Evolutionary conservation across 2,113 vertebrate genomes (phyloP), one percentile per base, ranked within the genome.

Genomic region (Tachysurus vachellii): DNA sequence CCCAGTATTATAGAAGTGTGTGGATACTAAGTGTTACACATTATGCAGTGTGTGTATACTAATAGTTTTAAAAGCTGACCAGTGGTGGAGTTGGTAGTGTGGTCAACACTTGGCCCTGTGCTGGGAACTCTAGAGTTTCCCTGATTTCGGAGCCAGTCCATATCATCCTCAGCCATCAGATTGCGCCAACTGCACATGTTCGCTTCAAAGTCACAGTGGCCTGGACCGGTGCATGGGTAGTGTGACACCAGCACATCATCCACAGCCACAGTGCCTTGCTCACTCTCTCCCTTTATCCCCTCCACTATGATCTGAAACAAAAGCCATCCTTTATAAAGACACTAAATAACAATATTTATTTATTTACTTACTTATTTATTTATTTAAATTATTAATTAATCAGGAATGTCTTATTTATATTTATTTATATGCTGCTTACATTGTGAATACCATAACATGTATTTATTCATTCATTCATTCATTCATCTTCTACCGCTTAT

Each of bases 171-270:
- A 56, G 56, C 88, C 4, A 89, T 90, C 26, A 94, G 21, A 88
- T 95, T 95, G 54, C 89, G 92, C 95, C 94, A 95, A 85, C 91
- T 89, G 71, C 95, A 95, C 88, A 91, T 88, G 80, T 90, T 92
- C 28, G 1, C 85, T 90, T 95, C 93, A 88, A 95, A 95, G 92
- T 95, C 93, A 90, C 95, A 95, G 50, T 87, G 79, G 82, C 91
- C 93, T 73, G 56, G 88, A 57, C 88, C 42, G 71, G 92, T 88
- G 84, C 95, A 95, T 14, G 86, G 87, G 57, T 81, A 28, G 5
- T 91, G 87, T 4, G 90, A 91, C 86, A 95, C 68, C 47, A 87
- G 84, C 0, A 95, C 88, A 14, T 95, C 95, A 87, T 95, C 95
- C 66, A 95, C 89, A 11, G 95, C 95, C 85, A 95, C 89, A 90